Base-by-base conservation (phyloP, 2,113 vertebrate genomes). In the Nyctibius bracteatus region DNA sequence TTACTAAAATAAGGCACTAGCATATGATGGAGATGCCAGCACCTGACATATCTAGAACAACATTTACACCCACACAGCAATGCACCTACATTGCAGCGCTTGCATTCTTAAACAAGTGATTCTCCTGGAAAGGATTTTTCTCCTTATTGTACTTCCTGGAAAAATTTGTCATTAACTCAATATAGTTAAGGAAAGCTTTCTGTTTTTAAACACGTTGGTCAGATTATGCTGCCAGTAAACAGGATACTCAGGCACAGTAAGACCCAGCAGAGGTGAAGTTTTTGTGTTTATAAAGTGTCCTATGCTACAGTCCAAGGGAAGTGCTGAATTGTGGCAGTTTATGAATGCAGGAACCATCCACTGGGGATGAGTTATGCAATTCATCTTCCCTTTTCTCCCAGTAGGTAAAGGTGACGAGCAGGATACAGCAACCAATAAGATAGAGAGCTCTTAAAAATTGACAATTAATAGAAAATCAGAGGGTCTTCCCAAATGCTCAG, bases 271-370 rank as follows among this genome's bases (percentile, higher is more conserved):
- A 47, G 35, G 25, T 17, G 15, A 57, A 35, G 18, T 18, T 43
- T 18, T 43, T 23, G 5, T 63, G 33, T 24, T n/a, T 33, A 44
- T n/a, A n/a, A n/a, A n/a, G n/a, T n/a, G 19, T 39, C 33, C 66
- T n/a, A 3, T 33, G 28, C 13, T 65, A 21, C 1, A 2, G 27
- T 1, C 23, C n/a, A 20, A 0, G 6, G 27, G 14, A 72, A 62
- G 65, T 14, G 30, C 65, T 52, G 59, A 61, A 59, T 1, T 8
- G 35, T 7, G 8, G 44, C 39, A 39, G 13, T 39, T 72, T 37
- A 30, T 2, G 11, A 33, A 61, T 6, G 35, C n/a, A 35, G 46
- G 39, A 39, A 14, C 43, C 30, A 20, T 1, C 2, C 23, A 2
- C 39, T 43, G 51, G 10, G 33, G 22, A 30, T 6, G 39, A 65